phyloP scores from a whole-genome alignment of 2,888 invertebrate species.

The Apodemia hepburni region DNA sequence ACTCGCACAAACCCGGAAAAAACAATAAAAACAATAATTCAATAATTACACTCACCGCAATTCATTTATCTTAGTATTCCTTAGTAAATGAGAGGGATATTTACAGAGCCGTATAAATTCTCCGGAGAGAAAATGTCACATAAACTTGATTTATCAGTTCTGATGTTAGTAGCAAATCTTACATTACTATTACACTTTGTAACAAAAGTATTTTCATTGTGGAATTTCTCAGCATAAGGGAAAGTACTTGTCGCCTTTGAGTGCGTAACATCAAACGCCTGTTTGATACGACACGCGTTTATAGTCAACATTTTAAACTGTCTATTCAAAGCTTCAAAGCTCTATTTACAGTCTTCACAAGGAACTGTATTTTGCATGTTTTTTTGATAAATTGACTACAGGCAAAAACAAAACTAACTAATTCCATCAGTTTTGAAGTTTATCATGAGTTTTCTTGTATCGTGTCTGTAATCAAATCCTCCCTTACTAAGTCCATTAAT shows the following conservation, averaged over 20 bases:
- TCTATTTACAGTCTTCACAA: background rate
- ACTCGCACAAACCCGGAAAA: too few relatives aligned
- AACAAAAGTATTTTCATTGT: slow-evolving; percentile 37
- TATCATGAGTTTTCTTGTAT: too few relatives aligned
- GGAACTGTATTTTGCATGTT: background rate
- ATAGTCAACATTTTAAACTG: slow-evolving; percentile 12
- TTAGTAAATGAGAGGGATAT: slow-evolving; percentile 42
- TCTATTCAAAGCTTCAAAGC: slow-evolving; percentile 7
- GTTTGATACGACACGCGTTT: slow-evolving; percentile 21
- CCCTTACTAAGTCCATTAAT: too few relatives aligned
- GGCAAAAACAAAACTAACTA: too few relatives aligned
- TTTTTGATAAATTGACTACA: too few relatives aligned
- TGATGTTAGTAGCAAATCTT: slow-evolving; percentile 60
- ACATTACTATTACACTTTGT: slow-evolving; percentile 43
- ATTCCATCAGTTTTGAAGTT: too few relatives aligned
- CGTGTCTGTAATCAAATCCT: too few relatives aligned
- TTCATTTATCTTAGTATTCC: slow-evolving; percentile 25
- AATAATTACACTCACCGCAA: slow-evolving; percentile 8
- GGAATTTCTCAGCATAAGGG: slow-evolving; percentile 26
- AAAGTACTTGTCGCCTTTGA: slow-evolving; percentile 29
- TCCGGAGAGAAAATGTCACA: slow-evolving; percentile 67
- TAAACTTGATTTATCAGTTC: slow-evolving; percentile 75
- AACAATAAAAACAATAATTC: too few relatives aligned
- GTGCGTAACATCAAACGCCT: slow-evolving; percentile 33
- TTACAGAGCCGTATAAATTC: slow-evolving; percentile 66